A percentile compares a stretch with the other conserved stretches of the same genome.
Evolutionary conservation across 2,113 vertebrate species (phyloP).

Genomic region (Toxotes chatareus): DNA sequence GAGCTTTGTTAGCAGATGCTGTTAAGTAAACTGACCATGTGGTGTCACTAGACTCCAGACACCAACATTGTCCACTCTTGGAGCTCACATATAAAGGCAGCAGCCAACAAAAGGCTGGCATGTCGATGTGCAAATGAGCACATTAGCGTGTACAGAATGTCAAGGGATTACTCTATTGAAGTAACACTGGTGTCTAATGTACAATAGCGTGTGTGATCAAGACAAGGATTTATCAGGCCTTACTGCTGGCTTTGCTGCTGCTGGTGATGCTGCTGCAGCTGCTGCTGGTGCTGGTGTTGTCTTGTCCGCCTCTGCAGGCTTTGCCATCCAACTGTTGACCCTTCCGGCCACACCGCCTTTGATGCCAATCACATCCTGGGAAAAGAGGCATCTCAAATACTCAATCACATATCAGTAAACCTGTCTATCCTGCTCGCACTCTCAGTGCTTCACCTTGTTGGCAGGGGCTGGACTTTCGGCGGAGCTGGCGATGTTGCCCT

Average conservation of each 20-base stretch:
- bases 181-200: conserved; percentile 38
- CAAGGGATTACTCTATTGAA: conserved; percentile 53
- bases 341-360: conserved; percentile 92
- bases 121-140: conserved; percentile 56
- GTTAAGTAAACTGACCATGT: conserved; percentile 47
- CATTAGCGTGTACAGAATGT: conserved; percentile 59
- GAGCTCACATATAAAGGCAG: conserved; percentile 6
- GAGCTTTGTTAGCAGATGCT: not conserved
- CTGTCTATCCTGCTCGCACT: not conserved
- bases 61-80: not conserved
- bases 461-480: conserved; percentile 83
- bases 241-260: conserved; percentile 71
- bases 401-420: not conserved
- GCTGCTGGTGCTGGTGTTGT: conserved; percentile 70
- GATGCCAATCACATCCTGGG: conserved; percentile 89
- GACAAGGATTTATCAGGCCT: conserved; percentile 55
- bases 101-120: conserved; percentile 53
- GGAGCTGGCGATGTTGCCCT: conserved; percentile 88
- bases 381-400: conserved; percentile 10
- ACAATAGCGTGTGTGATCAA: conserved; percentile 34
- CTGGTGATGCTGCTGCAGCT: conserved; percentile 29
- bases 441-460: conserved; percentile 86
- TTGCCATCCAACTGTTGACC: conserved; percentile 91
- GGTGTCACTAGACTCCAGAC: conserved; percentile 60
- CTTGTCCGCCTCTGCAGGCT: conserved; percentile 90